phyloP scores from a whole-genome alignment of 64 coral and sea anemone species.

The Dendronephthya gigantea region DNA sequence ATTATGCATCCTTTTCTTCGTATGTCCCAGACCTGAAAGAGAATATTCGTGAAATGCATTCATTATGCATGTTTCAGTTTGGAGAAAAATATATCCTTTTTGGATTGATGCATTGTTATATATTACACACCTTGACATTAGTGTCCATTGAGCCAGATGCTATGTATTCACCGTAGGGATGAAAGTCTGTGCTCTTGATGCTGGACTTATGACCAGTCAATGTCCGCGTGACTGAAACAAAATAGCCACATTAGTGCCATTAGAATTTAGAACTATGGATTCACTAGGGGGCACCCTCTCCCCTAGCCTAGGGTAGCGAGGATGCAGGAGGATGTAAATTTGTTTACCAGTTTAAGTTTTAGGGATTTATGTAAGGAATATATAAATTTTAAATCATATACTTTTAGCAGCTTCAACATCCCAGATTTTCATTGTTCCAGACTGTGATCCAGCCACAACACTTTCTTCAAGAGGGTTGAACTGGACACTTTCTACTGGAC shows the following conservation, averaged over 20 bases:
- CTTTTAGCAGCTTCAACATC: conserved; percentile 97
- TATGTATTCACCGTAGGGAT: conserved; percentile 95
- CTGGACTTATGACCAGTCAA: conserved; percentile 91
- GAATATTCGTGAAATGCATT: background rate
- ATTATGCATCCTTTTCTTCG: conserved; percentile 98
- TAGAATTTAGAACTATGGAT: background rate
- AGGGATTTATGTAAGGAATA: too few relatives aligned
- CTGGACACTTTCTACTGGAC: conserved; percentile 87
- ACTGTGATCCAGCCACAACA: conserved; percentile 94
- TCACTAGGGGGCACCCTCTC: too few relatives aligned
- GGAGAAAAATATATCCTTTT: too few relatives aligned
- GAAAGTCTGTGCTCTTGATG: conserved; percentile 87
- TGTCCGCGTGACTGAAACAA: conserved; percentile 68
- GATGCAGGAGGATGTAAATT: too few relatives aligned
- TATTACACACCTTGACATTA: conserved; percentile 81
- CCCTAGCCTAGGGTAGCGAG: too few relatives aligned
- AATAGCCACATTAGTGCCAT: background rate
- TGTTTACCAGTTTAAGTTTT: too few relatives aligned
- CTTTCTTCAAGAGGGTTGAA: conserved; percentile 87
- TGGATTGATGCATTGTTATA: background rate
- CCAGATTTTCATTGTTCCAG: conserved; percentile 98
- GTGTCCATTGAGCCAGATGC: conserved; percentile 88
- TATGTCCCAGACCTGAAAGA: conserved; percentile 84
- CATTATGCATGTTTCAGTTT: too few relatives aligned
- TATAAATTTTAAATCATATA: conserved; percentile 39